Evolutionary conservation across 2,888 invertebrate genomes (phyloP), one percentile per base, ranked within the genome.

Genomic region (Pristionchus japonicus): DNA sequence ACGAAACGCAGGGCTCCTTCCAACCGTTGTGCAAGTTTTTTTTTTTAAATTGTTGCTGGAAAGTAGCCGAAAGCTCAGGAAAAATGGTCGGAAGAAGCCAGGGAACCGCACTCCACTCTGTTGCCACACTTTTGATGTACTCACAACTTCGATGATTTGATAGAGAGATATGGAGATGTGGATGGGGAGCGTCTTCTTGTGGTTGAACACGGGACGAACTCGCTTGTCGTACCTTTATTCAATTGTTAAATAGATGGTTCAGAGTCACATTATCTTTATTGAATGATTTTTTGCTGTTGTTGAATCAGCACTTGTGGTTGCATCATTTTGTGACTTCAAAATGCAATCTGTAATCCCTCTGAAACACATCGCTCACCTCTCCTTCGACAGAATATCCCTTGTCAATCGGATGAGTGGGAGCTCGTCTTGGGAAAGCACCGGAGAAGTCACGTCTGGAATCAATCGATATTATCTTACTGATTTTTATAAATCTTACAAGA

Each of bases 121-220:
- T 23, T 23, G 9, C 57, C 23, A 9, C 57, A 6, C 57, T 57
- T n/a, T 7, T 47, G 11, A 6, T 1, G 31, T 67, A 89, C 90
- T 88, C 27, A 90, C 90, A 74, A 92, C 92, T 90, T 92, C 92
- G 40, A 92, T 92, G 34, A 86, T 91, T 82, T 93, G 93, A 90
- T 93, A 93, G 6, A 93, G 89, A 31, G 92, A 92, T 89, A 93
- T 93, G 86, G 92, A 92, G 85, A 93, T 93, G 88, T 92, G 90
- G 13, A 93, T 92, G 88, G 91, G 90, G 74, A 94, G 89, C 20
- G 92, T 89, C 88, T 92, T 92, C 77, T 88, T 89, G 89, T 93
- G 93, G 88, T 93, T 89, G 67, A 89, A 74, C 47, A 92, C 91
- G 20, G 94, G 94, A 20, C 93, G 91, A 3, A 93, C 94, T 37